Conservation (phyloP, 2,113 vertebrate species). For the Danio rerio region GRCz12tu NC_133195.1:49665501-49666000, state of each 20-base stretch:
- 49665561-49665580: not conserved
- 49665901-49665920: conserved; percentile 73
- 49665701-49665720: not conserved
- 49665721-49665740: not conserved
- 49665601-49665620: not conserved
- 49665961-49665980: conserved; percentile 94
- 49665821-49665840: not conserved
- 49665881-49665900: not conserved
- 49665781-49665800: not conserved
- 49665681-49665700: not conserved
- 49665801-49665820: conserved; percentile 34
- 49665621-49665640: not conserved
- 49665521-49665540: conserved; percentile 11
- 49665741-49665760: not conserved
- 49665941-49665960: conserved; percentile 90
- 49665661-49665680: not conserved
- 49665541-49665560: not conserved
- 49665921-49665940: conserved; percentile 85
- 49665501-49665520: not conserved
- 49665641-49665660: not conserved
- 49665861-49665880: not conserved
- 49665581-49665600: not conserved
- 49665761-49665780: not conserved
- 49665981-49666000: conserved; percentile 93
- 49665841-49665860: conserved; percentile 14